These are phyloP conservation scores for Carapus acus DNA, from an alignment of 2,797 vertebrate genomes.

Conservation along the genomic window DNA sequence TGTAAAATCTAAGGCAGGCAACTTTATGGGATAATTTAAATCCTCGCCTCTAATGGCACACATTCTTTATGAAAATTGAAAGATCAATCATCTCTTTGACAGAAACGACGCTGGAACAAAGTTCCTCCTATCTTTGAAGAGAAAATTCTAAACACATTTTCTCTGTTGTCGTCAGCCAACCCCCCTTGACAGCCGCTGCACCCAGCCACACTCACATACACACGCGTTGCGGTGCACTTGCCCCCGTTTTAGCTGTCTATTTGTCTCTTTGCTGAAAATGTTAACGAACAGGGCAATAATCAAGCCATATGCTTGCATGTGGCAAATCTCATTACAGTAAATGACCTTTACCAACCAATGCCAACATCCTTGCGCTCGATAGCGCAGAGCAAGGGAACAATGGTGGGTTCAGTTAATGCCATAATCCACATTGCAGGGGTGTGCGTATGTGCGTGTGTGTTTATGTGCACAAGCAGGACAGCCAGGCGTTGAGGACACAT, in stretches of 20 bases:
- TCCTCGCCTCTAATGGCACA: conserved; percentile 59
- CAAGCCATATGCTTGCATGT: conserved; percentile 71
- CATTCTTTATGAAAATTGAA: conserved; percentile 70
- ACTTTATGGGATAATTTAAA: conserved; percentile 73
- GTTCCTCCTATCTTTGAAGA: conserved; percentile 50
- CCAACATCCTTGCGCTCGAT: conserved; percentile 63
- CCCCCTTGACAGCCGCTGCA: not conserved
- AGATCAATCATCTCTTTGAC: conserved; percentile 68
- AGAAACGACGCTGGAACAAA: conserved; percentile 50
- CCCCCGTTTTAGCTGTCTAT: conserved; percentile 57
- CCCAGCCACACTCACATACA: not conserved
- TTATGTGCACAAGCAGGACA: conserved; percentile 35
- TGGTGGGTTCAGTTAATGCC: conserved; percentile 64
- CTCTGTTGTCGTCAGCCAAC: too few species aligned
- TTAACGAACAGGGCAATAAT: conserved; percentile 70
- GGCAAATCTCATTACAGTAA: conserved; percentile 72
- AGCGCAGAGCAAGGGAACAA: conserved; percentile 47
- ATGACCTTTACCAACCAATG: conserved; percentile 71
- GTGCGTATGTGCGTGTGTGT: too few species aligned
- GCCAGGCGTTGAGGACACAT: conserved; percentile 69
- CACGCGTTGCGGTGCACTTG: not conserved
- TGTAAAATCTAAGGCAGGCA: conserved; percentile 67
- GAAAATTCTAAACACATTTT: conserved; percentile 60
- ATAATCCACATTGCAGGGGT: conserved; percentile 58
- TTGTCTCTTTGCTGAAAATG: conserved; percentile 68